phyloP scores from a whole-genome alignment of 2,797 vertebrate species.

The Crotalus adamanteus region DNA sequence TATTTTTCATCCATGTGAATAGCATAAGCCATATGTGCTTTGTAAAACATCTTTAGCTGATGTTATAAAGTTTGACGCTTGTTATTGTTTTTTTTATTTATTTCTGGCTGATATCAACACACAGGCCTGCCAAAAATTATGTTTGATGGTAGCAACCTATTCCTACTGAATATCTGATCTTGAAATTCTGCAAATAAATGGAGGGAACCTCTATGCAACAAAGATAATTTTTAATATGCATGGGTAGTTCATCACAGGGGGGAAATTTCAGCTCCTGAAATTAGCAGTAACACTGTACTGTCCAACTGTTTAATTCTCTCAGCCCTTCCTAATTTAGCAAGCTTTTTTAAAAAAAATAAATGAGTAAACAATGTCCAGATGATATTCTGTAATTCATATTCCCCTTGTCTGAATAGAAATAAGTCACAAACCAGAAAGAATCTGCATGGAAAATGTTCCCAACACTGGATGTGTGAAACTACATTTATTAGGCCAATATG shows the following conservation, averaged over 20 bases:
- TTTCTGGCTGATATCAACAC: constrained; percentile 74
- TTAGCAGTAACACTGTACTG: not conserved
- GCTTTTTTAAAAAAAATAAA: not conserved
- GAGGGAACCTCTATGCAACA: constrained; percentile 66
- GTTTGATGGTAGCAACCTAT: constrained; percentile 70
- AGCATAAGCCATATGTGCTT: constrained; percentile 71
- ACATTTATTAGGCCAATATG: not conserved
- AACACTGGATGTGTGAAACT: not conserved
- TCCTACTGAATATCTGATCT: constrained; percentile 67
- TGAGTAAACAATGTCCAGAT: not conserved
- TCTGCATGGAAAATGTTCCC: not conserved
- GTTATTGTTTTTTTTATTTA: constrained; percentile 74
- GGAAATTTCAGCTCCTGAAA: not conserved
- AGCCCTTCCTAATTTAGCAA: not conserved
- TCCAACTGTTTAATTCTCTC: not conserved
- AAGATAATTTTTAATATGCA: constrained; percentile 74
- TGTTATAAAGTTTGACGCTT: constrained; percentile 75
- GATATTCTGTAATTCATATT: not conserved
- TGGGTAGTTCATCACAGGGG: constrained; percentile 54
- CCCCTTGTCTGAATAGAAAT: not conserved
- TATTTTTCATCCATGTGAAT: constrained; percentile 65
- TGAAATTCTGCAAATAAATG: constrained; percentile 70
- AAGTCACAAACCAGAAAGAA: not conserved
- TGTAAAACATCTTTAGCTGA: constrained; percentile 77
- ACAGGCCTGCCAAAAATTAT: constrained; percentile 70